Conservation (phyloP, 2,888 invertebrate genomes). For the Acleris emargana region DNA sequence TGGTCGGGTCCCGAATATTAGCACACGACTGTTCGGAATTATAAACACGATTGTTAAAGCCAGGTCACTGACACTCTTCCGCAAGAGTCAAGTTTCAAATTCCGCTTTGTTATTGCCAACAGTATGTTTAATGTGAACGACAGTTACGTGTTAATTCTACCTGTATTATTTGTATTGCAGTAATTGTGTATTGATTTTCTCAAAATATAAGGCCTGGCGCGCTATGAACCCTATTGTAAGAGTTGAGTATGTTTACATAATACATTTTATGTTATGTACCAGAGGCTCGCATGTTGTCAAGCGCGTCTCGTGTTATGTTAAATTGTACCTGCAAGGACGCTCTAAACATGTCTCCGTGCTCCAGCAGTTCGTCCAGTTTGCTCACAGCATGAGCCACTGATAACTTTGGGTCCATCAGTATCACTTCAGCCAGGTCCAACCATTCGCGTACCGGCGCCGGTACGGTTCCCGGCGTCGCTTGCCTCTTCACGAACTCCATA, state of each 20-base stretch:
- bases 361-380: conserved; percentile 84
- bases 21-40: conserved; percentile 9
- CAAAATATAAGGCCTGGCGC: not conserved
- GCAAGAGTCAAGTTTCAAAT: conserved; percentile 37
- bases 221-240: too few species aligned
- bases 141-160: conserved; percentile 3
- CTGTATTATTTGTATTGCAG: conserved; percentile 8
- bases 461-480: conserved; percentile 63
- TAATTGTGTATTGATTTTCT: not conserved
- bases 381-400: conserved; percentile 83
- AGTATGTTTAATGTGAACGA: conserved; percentile 6
- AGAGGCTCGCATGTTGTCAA: not conserved
- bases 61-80: conserved; percentile 45
- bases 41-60: conserved; percentile 30
- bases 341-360: conserved; percentile 86
- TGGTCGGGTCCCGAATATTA: conserved; percentile 14
- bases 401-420: conserved; percentile 85
- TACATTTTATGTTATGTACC: too few species aligned
- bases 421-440: conserved; percentile 86
- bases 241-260: too few species aligned
- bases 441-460: conserved; percentile 72
- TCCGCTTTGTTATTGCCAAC: conserved; percentile 36
- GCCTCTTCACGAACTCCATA: conserved; percentile 82
- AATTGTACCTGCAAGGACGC: conserved; percentile 85
- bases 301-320: not conserved